Conservation (phyloP, 2,113 vertebrate species). For the Silurus glanis region DNA sequence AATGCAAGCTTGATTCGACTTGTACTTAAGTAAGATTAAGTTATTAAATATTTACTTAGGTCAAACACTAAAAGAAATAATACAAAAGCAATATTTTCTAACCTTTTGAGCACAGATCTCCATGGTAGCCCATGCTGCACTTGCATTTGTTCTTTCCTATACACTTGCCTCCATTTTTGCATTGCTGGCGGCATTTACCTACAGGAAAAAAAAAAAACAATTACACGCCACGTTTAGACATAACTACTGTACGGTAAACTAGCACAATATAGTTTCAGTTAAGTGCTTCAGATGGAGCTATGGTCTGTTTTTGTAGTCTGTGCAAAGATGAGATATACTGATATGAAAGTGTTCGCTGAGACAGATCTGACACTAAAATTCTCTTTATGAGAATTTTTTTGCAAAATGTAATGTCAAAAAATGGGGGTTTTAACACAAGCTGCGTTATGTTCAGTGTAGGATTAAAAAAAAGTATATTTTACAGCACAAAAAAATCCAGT, state of each 20-base stretch:
- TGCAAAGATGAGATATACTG: background rate
- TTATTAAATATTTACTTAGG: background rate
- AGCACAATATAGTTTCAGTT: background rate
- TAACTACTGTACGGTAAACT: background rate
- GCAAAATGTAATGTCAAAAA: background rate
- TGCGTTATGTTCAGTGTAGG: background rate
- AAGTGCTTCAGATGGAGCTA: background rate
- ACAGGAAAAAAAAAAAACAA: conserved; percentile 29
- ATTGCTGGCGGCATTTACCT: conserved; percentile 86
- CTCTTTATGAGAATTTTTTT: background rate
- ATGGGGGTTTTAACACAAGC: background rate
- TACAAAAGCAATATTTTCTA: conserved; percentile 58
- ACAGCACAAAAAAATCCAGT: background rate
- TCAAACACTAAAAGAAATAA: background rate
- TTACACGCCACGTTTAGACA: background rate
- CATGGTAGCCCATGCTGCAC: conserved; percentile 86
- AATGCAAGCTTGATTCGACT: background rate
- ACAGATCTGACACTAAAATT: background rate
- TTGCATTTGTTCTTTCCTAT: conserved; percentile 88
- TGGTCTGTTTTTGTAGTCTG: background rate
- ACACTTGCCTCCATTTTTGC: conserved; percentile 87
- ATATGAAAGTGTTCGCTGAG: background rate
- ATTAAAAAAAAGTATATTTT: background rate
- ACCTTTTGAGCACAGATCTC: conserved; percentile 87
- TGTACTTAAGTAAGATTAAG: background rate